phyloP scores from a whole-genome alignment of 2,888 invertebrate species.

The Chorisops tibialis region DNA sequence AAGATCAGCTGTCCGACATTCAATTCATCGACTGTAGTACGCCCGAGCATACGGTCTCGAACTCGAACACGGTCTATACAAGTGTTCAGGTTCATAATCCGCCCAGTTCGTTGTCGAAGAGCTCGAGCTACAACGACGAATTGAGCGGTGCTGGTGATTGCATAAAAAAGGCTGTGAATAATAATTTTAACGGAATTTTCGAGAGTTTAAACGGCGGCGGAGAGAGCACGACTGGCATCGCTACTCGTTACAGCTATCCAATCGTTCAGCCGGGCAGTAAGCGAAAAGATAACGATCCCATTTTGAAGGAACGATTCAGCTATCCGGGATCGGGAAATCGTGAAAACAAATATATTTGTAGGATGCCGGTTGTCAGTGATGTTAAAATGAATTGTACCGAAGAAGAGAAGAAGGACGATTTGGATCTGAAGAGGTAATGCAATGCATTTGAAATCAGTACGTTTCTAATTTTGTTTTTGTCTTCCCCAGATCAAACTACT shows the following conservation, averaged over 20 bases:
- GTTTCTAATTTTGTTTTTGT: slow-evolving; percentile 2
- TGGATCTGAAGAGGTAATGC: slow-evolving; percentile 12
- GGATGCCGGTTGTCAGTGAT: slow-evolving; percentile 33
- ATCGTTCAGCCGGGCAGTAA: slow-evolving; percentile 48
- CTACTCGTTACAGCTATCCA: slow-evolving; percentile 49
- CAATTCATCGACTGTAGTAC: slow-evolving; percentile 79
- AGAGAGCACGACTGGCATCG: slow-evolving; percentile 35
- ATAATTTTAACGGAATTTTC: slow-evolving; percentile 36
- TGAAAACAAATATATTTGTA: slow-evolving; percentile 36
- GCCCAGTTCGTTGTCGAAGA: slow-evolving; percentile 40
- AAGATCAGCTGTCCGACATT: slow-evolving; percentile 74
- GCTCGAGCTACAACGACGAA: slow-evolving; percentile 28
- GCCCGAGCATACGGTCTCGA: slow-evolving; percentile 59
- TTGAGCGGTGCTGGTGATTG: background rate
- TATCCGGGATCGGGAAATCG: slow-evolving; percentile 43
- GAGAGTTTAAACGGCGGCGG: slow-evolving; percentile 34
- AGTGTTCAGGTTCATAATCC: slow-evolving; percentile 51
- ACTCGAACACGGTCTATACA: slow-evolving; percentile 45
- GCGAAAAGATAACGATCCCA: slow-evolving; percentile 43
- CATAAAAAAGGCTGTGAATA: slow-evolving; percentile 6
- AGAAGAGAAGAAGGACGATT: slow-evolving; percentile 34
- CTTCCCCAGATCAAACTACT: slow-evolving; percentile 20
- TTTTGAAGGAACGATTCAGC: slow-evolving; percentile 49
- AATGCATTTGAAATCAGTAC: background rate
- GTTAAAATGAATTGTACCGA: slow-evolving; percentile 35